These are phyloP conservation scores for Temnothorax ravouxi DNA, from an alignment of 2,888 invertebrate genomes.

Conservation along the genomic window DNA sequence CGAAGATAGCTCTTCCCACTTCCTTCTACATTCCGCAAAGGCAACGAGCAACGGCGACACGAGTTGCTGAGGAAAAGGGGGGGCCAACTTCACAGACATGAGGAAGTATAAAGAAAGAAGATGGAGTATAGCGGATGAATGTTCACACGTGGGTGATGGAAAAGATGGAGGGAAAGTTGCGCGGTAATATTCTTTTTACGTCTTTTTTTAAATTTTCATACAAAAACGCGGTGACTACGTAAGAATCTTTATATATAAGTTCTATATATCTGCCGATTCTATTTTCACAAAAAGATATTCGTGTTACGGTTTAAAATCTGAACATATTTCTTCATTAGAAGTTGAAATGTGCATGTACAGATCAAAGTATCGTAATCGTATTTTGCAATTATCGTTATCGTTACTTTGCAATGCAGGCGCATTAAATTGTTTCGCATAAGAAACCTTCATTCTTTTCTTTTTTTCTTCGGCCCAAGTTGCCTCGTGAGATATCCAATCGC, in stretches of 20 bases:
- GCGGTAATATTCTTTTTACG: slow-evolving; percentile 9
- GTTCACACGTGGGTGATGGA: slow-evolving; percentile 30
- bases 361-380: not conserved
- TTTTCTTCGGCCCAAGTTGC: not conserved
- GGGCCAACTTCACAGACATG: no score
- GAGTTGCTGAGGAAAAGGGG: slow-evolving; percentile 8
- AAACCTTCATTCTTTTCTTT: not conserved
- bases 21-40: slow-evolving; percentile 56
- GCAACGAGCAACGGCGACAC: slow-evolving; percentile 16
- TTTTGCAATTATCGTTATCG: not conserved
- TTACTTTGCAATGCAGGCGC: not conserved
- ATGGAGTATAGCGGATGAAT: slow-evolving; percentile 12
- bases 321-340: not conserved
- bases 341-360: not conserved
- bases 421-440: slow-evolving; percentile 8
- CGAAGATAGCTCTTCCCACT: slow-evolving; percentile 70
- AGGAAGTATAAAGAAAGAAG: slow-evolving; percentile 34
- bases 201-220: slow-evolving; percentile 1
- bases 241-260: slow-evolving; percentile 15
- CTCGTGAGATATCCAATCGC: slow-evolving; percentile 33
- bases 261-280: not conserved
- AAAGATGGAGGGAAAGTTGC: not conserved
- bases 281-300: not conserved
- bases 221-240: not conserved
- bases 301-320: not conserved